A percentile compares a stretch with the other conserved stretches of the same genome.
Conservation (phyloP, 2,797 vertebrate genomes). For the Muraenolepis orangiensis region DNA sequence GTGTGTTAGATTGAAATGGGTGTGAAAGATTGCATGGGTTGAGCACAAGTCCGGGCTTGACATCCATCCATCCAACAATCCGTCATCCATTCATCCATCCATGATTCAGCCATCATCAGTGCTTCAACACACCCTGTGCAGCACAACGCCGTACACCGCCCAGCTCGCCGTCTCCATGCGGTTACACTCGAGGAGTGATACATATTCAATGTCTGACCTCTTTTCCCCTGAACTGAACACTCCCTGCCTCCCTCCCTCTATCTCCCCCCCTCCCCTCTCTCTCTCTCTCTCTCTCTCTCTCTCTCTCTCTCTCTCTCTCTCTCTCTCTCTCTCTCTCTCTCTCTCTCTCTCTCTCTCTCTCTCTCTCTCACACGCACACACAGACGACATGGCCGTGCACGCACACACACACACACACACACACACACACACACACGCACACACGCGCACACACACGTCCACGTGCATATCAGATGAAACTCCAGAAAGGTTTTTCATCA, state of each 20-base stretch:
- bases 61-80: too few relatives aligned
- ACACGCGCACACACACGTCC: neutral
- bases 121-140: slow-evolving; percentile 22
- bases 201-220: slow-evolving; percentile 52
- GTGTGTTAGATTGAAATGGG: slow-evolving; percentile 17
- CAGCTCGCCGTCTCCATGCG: slow-evolving; percentile 24
- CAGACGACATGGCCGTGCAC: too few relatives aligned
- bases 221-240: slow-evolving; percentile 45
- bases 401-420: too few relatives aligned
- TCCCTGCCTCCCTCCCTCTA: slow-evolving; percentile 15
- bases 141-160: slow-evolving; percentile 18
- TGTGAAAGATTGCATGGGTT: neutral
- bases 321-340: slow-evolving; percentile 6
- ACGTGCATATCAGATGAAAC: slow-evolving; percentile 1
- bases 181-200: slow-evolving; percentile 34
- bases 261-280: slow-evolving; percentile 10
- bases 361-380: slow-evolving; percentile 8
- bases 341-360: slow-evolving; percentile 8
- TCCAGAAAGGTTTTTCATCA: slow-evolving; percentile 35
- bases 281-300: slow-evolving; percentile 9
- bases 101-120: neutral
- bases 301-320: slow-evolving; percentile 19
- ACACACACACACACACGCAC: neutral
- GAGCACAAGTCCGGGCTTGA: neutral
- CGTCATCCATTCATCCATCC: too few relatives aligned